phyloP scores from a whole-genome alignment of 30 jellyfish, hydroid and myxozoan genomes.

The Hydractinia echinata region DNA sequence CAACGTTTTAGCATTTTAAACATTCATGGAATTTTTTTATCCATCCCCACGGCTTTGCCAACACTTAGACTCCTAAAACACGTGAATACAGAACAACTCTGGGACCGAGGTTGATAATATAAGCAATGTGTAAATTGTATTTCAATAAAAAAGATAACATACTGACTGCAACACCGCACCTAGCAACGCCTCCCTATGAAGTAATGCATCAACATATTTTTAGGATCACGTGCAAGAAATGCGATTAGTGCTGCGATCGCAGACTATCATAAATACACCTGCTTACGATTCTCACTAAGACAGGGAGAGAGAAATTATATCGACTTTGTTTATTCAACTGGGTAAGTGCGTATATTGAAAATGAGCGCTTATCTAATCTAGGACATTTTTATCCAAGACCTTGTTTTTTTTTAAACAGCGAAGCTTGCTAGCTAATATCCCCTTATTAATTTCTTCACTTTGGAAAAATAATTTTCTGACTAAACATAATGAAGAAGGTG shows the following conservation, averaged over 20 bases:
- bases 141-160: no score
- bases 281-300: slow-evolving; percentile 23
- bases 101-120: no score
- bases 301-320: slow-evolving; percentile 22
- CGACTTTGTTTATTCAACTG: slow-evolving; percentile 2
- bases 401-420: not conserved
- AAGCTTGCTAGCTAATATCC: not conserved
- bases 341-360: slow-evolving; percentile 8
- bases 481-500: no score
- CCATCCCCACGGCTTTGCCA: no score
- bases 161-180: no score
- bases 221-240: slow-evolving; percentile 17
- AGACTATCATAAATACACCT: slow-evolving; percentile 21
- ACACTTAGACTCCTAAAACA: no score
- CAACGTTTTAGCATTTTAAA: no score
- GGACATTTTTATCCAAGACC: not conserved
- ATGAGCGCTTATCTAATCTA: not conserved
- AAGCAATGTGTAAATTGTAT: no score
- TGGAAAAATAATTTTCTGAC: not conserved
- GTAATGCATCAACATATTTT: not conserved
- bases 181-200: no score
- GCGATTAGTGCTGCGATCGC: slow-evolving; percentile 11
- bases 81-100: no score
- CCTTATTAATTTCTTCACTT: not conserved
- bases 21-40: no score